A percentile compares a stretch with the other conserved stretches of the same genome.
Conservation (phyloP, 2,888 invertebrate species). For the Calliopum simillimum region DNA sequence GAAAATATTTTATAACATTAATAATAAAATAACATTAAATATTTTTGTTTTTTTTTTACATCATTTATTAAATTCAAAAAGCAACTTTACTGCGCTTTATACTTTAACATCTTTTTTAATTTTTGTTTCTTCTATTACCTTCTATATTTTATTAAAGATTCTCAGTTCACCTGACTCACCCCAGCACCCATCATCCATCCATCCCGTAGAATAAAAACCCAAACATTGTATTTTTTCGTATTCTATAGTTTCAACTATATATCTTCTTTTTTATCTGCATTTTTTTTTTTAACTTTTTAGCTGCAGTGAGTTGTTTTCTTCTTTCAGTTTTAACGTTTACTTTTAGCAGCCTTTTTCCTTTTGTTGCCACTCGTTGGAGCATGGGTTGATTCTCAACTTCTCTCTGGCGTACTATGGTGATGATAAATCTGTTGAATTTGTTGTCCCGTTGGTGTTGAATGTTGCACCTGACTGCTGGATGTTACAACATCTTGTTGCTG, state of each 20-base stretch:
- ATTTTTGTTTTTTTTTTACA: conserved; percentile 13
- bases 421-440: conserved; percentile 67
- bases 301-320: conserved; percentile 17
- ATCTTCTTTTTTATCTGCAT: conserved; percentile 2
- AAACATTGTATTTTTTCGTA: neutral
- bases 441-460: conserved; percentile 48
- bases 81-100: neutral
- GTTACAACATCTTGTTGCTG: conserved; percentile 66
- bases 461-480: conserved; percentile 64
- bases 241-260: neutral
- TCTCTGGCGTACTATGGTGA: conserved; percentile 66
- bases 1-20: no score
- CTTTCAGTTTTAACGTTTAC: conserved; percentile 60
- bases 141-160: neutral
- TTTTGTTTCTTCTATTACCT: neutral
- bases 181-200: neutral
- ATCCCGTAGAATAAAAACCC: neutral
- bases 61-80: conserved; percentile 16
- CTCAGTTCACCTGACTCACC: neutral
- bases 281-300: conserved; percentile 11
- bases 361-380: conserved; percentile 53
- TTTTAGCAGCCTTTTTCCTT: conserved; percentile 63
- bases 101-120: neutral
- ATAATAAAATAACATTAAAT: neutral
- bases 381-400: conserved; percentile 65